Percentiles rank a stretch among this genome's conserved stretches.
Evolutionary conservation across 2,888 invertebrate genomes (phyloP).

Genomic region (Cerceris ruficornis): DNA sequence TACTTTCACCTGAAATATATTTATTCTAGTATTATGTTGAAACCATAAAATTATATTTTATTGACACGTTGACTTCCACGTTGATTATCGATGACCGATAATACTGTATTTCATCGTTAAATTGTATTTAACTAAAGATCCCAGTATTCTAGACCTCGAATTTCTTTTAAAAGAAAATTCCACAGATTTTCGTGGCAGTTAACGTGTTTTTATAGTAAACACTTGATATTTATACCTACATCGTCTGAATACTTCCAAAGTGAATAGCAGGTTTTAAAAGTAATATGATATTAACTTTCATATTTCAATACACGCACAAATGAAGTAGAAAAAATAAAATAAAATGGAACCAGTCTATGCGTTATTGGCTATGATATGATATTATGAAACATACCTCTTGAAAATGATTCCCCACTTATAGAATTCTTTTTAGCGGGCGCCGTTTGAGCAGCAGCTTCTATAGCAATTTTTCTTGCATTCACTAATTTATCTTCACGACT

Average conservation of each 20-base stretch:
- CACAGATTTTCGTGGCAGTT: too few species aligned
- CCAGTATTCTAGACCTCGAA: too few species aligned
- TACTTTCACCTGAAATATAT: constrained; percentile 83
- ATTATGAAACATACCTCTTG: constrained; percentile 74
- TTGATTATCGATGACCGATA: too few species aligned
- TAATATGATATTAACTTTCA: constrained; percentile 38
- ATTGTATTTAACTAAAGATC: too few species aligned
- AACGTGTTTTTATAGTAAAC: not conserved
- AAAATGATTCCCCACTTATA: constrained; percentile 74
- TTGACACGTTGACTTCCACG: not conserved
- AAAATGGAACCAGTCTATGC: not conserved
- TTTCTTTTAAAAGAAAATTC: too few species aligned
- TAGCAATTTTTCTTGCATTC: constrained; percentile 86
- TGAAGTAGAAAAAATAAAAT: not conserved
- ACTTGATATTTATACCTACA: constrained; percentile 65
- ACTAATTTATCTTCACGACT: constrained; percentile 90
- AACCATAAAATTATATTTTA: constrained; percentile 5
- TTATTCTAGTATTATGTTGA: not conserved
- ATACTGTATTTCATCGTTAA: too few species aligned
- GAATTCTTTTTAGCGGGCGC: constrained; percentile 66
- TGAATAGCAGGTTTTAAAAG: constrained; percentile 44
- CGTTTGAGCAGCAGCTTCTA: constrained; percentile 82
- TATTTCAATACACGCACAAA: not conserved
- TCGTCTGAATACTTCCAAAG: constrained; percentile 65
- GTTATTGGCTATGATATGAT: not conserved